Conservation (phyloP, 2,113 vertebrate genomes). For the Myocastor coypus region DNA sequence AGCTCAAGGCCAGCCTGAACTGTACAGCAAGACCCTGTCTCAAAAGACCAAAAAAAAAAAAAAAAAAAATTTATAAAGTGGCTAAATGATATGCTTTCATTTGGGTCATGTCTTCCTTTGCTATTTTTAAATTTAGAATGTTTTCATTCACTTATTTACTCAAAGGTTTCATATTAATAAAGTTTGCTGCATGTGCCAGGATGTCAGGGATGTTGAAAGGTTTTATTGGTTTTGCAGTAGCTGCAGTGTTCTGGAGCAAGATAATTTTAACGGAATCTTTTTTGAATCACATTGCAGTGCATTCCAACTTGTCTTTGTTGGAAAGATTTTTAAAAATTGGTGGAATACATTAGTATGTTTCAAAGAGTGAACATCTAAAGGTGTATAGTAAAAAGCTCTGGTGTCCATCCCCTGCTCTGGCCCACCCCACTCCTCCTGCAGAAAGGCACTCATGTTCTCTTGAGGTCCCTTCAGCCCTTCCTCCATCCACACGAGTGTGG, state of each 20-base stretch:
- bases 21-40: no score
- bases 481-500: background rate
- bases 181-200: background rate
- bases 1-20: no score
- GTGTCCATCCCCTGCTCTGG: background rate
- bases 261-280: background rate
- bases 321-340: background rate
- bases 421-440: background rate
- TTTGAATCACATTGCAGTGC: background rate
- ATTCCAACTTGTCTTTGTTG: background rate
- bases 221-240: background rate
- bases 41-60: no score
- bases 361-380: background rate
- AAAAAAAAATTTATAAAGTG: background rate
- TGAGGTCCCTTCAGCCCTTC: background rate
- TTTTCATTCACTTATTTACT: background rate
- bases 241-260: background rate
- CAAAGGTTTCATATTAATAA: background rate
- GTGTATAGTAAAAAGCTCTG: background rate
- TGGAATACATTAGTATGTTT: background rate
- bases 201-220: background rate
- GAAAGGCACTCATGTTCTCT: background rate
- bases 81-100: background rate
- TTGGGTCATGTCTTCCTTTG: background rate
- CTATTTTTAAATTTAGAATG: background rate